Percentiles rank a stretch among this genome's conserved stretches.
Evolutionary conservation across 2,888 invertebrate genomes (phyloP).

Genomic region (Scaptomyza caliginosa): DNA sequence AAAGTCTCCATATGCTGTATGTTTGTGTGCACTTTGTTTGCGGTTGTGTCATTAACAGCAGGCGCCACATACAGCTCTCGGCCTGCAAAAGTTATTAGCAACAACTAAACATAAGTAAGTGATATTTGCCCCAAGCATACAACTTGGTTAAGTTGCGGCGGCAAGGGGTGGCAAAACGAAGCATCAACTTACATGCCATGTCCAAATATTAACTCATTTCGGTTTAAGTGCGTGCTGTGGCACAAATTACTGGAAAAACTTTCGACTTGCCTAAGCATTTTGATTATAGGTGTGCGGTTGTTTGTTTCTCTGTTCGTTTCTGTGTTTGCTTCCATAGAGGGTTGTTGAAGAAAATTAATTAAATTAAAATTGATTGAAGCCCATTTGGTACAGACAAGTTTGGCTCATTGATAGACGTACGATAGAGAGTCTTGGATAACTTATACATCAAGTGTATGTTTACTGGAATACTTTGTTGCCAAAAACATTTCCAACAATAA

Average conservation of each 20-base stretch:
- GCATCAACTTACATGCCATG: conserved; percentile 56
- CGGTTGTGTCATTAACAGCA: conserved; percentile 80
- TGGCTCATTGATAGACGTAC: conserved; percentile 19
- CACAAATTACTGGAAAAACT: conserved; percentile 67
- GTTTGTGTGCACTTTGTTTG: conserved; percentile 74
- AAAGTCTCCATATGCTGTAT: conserved; percentile 12
- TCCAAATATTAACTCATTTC: conserved; percentile 74
- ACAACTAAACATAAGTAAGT: conserved; percentile 77
- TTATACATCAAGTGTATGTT: conserved; percentile 30
- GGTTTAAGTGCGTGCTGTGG: conserved; percentile 60
- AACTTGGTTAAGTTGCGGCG: conserved; percentile 47
- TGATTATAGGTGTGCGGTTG: conserved; percentile 44
- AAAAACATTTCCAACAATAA: neutral
- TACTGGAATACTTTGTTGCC: conserved; percentile 34
- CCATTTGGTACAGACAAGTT: conserved; percentile 53
- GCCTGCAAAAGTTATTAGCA: conserved; percentile 74
- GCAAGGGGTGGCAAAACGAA: neutral
- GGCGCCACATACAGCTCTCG: conserved; percentile 62
- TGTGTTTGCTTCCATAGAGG: conserved; percentile 21
- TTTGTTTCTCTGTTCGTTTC: conserved; percentile 7
- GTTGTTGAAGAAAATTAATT: conserved; percentile 61
- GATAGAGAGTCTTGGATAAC: conserved; percentile 20
- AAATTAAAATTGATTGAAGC: conserved; percentile 70
- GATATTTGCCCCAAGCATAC: conserved; percentile 71
- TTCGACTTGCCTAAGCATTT: conserved; percentile 52